Conservation (phyloP, 1,140 invertebrate species). For the Idris sp. region DNA sequence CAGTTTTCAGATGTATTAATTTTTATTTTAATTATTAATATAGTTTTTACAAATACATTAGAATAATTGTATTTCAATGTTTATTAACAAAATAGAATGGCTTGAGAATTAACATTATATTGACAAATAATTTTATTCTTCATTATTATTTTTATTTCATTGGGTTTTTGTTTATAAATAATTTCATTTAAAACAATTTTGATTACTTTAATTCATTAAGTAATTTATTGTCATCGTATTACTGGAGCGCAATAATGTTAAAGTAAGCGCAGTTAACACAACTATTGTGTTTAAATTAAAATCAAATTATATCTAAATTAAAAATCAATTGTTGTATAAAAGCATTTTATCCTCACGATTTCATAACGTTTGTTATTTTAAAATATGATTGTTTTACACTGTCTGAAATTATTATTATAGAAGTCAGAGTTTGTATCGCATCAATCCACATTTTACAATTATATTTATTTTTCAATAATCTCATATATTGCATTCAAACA, state of each 20-base stretch:
- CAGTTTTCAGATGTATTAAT: too few species aligned
- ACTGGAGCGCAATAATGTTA: background rate
- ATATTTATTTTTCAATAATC: constrained; percentile 40
- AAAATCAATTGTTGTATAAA: constrained; percentile 42
- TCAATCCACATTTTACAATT: constrained; percentile 45
- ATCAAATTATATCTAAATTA: constrained; percentile 36
- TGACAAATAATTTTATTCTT: too few species aligned
- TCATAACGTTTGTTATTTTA: constrained; percentile 40
- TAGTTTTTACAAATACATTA: too few species aligned
- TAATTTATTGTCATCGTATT: too few species aligned
- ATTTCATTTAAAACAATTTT: too few species aligned
- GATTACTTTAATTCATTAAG: too few species aligned
- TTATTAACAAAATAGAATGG: too few species aligned
- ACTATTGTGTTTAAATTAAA: constrained; percentile 29
- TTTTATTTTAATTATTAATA: too few species aligned
- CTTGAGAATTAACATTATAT: too few species aligned
- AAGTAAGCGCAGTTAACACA: constrained; percentile 16
- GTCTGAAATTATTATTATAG: constrained; percentile 29
- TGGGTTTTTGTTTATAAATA: too few species aligned
- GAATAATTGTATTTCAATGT: too few species aligned
- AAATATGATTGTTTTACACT: constrained; percentile 39
- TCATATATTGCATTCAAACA: constrained; percentile 31
- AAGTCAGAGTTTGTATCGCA: constrained; percentile 24
- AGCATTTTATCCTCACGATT: constrained; percentile 29
- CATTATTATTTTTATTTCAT: too few species aligned